Evolutionary conservation across 2,797 vertebrate species (phyloP), one percentile per base, ranked within the genome.

Genomic region (Dromococcyx pavoninus): DNA sequence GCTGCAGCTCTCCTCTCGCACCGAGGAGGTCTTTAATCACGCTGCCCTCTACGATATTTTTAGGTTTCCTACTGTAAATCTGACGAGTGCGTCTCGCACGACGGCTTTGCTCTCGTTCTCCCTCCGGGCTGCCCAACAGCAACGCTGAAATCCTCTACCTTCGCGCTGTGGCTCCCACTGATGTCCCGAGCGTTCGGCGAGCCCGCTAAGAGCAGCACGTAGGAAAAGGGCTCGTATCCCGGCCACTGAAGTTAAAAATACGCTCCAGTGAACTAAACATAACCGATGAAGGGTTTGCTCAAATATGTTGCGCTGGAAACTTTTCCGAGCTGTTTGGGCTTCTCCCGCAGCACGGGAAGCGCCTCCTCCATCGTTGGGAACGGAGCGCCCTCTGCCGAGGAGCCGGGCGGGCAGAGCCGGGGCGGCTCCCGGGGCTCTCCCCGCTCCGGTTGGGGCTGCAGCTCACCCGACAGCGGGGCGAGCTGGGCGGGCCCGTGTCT

Each of bases 1-100:
- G 78, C 97, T 97, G 22, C 98, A 98, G 91, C 98, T 98, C 95
- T 83, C 75, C 51, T 97, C 98, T 23, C 98, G 96, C 19, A 97
- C 96, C 53, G 98, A 98, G 94, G 77, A 96, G 94, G 98, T 98
- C 95, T 97, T 98, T 78, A 92, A 66, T 92, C 92, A 6, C 22
- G 80, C 92, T 89, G 92, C 95, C 95, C 84, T 95, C 84, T 35
- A 13, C 89, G 88, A 92, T 91, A 93, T 89, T 96, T 94, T 93
- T 85, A 89, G 91, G 67, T 48, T 89, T 94, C 89, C 95, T 75
- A 89, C 91, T 93, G 91, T 89, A 81, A 92, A 85, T 87, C 86
- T 87, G 80, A 65, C 33, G 66, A 75, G 50, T 16, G 5, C 1
- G 66, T 54, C 77, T 62, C 86, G 4, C 2, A 60, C 30, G 58